phyloP scores from a whole-genome alignment of 2,888 invertebrate species.

The Parnassius mnemosyne region DNA sequence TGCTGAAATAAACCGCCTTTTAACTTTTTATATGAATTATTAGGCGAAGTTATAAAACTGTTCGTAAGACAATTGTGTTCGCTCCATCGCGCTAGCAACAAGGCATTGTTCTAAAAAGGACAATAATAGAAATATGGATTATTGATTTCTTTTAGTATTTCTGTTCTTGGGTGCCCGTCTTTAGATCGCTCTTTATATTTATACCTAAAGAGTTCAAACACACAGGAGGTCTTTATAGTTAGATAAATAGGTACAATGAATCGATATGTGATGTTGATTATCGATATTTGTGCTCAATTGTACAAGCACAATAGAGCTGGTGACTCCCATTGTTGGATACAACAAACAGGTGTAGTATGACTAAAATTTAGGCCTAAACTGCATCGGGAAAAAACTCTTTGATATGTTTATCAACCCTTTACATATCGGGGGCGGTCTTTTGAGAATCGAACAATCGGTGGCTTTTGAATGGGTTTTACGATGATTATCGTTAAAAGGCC shows the following conservation, averaged over 20 bases:
- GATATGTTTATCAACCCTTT: conserved; percentile 79
- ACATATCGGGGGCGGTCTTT: conserved; percentile 62
- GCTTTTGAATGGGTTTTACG: conserved; percentile 66
- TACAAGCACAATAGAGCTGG: conserved; percentile 58
- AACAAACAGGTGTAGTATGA: conserved; percentile 70
- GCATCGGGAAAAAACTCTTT: conserved; percentile 52
- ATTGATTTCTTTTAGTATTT: not conserved
- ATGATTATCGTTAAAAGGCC: conserved; percentile 67
- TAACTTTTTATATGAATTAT: conserved; percentile 32
- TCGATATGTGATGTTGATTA: conserved; percentile 65
- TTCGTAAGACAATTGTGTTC: conserved; percentile 29
- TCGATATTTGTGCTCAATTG: conserved; percentile 69
- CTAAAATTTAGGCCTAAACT: conserved; percentile 41
- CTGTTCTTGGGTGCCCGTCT: not conserved
- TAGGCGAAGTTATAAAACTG: conserved; percentile 33
- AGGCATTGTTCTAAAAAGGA: conserved; percentile 11
- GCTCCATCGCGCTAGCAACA: conserved; percentile 8
- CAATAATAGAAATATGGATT: conserved; percentile 9
- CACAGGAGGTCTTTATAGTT: conserved; percentile 63
- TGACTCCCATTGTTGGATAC: conserved; percentile 55
- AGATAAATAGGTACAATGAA: conserved; percentile 52
- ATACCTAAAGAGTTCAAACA: conserved; percentile 7
- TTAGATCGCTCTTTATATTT: not conserved
- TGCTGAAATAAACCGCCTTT: conserved; percentile 27
- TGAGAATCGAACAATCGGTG: conserved; percentile 59